Evolutionary conservation across 2,888 invertebrate species (phyloP), one percentile per base, ranked within the genome.

Genomic region (Drosophila acutilabella): DNA sequence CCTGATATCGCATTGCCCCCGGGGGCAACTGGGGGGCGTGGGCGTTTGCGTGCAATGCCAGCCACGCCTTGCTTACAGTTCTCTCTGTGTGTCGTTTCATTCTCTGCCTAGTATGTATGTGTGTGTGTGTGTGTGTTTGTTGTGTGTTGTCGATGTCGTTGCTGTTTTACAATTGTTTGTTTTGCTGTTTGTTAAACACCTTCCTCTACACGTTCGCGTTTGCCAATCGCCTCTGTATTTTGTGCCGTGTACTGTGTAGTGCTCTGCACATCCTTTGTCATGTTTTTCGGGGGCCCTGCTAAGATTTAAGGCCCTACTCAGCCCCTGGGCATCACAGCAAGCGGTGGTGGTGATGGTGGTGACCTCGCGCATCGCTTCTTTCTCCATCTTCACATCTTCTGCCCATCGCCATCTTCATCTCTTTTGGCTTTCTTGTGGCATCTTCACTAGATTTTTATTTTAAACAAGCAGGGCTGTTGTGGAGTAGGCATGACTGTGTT

Each of bases 101-200:
- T 20, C 44, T 20, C 18, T 51, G 38, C n/a, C 41, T n/a, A 30
- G 41, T 52, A 30, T 14, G 18, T 20, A 7, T 58, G 40, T 61
- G 40, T 59, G 59, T 72, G 71, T 8, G 30, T 64, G 66, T 56
- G 56, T 57, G 53, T 68, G 57, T 67, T 57, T 62, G 48, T 57
- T 44, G 67, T 64, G 30, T 61, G 62, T 70, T 65, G 62, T 52
- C 59, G 72, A 74, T 80, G 82, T 81, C 72, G 75, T 74, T 82
- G 71, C 73, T 82, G 77, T 83, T 84, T 84, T 80, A 86, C 87
- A 86, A 87, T 86, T 90, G 90, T 88, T 89, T 90, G 90, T 90
- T 90, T 90, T 89, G 90, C 89, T 90, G 90, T 91, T 90, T 90
- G 90, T 91, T 89, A 91, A 91, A 90, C 90, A 90, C 91, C 90